Evolutionary conservation across 1,140 invertebrate genomes (phyloP), one percentile per base, ranked within the genome.

Genomic region (Procambarus clarkii): DNA sequence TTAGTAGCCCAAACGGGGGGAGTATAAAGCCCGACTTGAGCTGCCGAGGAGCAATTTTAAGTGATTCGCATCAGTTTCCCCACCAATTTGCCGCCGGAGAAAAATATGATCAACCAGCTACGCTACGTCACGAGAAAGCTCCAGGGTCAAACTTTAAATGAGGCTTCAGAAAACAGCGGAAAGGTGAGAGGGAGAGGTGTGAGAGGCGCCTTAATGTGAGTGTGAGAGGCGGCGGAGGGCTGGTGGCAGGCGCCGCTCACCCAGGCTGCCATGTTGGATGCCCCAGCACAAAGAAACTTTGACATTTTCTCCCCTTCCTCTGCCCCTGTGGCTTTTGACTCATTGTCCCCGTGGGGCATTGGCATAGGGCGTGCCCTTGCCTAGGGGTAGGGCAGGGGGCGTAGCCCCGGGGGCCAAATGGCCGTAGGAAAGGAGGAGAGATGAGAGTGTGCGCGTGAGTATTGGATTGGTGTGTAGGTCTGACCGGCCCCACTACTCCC

Each of bases 101-200:
- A 87, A 92, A 92, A 88, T 91, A 92, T 92, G 92, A 92, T 92
- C 90, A 92, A 92, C 84, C 92, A 87, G 89, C 92, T 92, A 79
- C 85, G 88, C 79, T 91, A 91, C 92, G 92, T 92, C 69, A 84
- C 92, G 54, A 92, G 83, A 88, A 92, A 92, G 92, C 92, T 92
- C 50, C 88, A 92, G 80, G 89, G 87, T 88, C 89, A 92, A 88
- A 91, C 89, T 85, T 88, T 92, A 91, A 90, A 92, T 88, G 92
- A 92, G 88, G 86, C 88, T 91, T 86, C 78, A 74, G 92, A 88
- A 45, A 85, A 85, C 89, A 91, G 79, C 89, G 82, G 90, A 92
- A 92, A 88, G 92, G 92, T 92, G 85, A 92, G 89, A 45, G 34
- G 78, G 44, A 80, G 60, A 74, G 58, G 46, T 74, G n/a, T 5